Conservation (phyloP, 2,888 invertebrate species). For the Neoitamus cyanurus region DNA sequence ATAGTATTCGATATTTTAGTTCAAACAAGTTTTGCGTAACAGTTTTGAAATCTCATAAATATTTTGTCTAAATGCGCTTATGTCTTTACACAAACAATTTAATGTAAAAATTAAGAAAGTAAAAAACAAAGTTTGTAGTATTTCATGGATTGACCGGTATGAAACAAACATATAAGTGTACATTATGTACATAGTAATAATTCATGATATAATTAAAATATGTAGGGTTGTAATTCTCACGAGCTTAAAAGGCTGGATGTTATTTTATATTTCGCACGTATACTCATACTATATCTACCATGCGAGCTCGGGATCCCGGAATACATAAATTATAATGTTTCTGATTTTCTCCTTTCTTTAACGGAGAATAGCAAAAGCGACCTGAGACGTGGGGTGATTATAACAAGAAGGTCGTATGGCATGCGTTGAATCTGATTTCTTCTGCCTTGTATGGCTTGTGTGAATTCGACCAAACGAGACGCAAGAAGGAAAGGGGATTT, state of each 20-base stretch:
- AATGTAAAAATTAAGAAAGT: too few species aligned
- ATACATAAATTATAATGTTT: background rate
- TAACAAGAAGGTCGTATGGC: constrained; percentile 31
- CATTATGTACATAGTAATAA: background rate
- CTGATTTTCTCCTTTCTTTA: background rate
- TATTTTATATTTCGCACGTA: background rate
- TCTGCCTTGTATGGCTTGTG: background rate
- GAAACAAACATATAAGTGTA: background rate
- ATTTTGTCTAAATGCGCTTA: too few species aligned
- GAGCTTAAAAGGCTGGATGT: background rate
- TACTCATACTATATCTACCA: background rate
- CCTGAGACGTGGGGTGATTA: background rate
- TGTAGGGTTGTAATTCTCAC: too few species aligned
- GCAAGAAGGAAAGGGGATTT: constrained; percentile 5
- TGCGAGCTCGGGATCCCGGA: background rate
- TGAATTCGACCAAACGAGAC: constrained; percentile 22
- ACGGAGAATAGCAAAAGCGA: constrained; percentile 2
- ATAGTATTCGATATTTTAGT: too few species aligned
- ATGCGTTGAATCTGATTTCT: constrained; percentile 11
- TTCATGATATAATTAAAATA: background rate
- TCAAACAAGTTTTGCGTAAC: too few species aligned
- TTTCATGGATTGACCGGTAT: too few species aligned
- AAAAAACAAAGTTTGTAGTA: too few species aligned
- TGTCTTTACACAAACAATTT: too few species aligned
- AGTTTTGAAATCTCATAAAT: too few species aligned